Percentiles rank a stretch among this genome's conserved stretches.
phyloP scores from a whole-genome alignment of 2,888 invertebrate genomes.

The Endotricha flammealis region DNA sequence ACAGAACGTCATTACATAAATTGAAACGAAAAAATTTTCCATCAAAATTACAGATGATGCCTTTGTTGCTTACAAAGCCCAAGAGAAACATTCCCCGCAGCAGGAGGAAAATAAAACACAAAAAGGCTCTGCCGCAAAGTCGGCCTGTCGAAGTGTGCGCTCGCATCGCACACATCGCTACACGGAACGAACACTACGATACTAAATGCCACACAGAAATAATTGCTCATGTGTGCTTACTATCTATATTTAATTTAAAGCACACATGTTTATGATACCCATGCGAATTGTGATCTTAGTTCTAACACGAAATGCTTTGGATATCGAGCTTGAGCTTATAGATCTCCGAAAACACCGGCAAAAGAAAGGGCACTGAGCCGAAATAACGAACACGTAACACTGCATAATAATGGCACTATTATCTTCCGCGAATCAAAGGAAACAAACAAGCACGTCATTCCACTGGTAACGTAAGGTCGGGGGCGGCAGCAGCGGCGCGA shows the following conservation, averaged over 20 bases:
- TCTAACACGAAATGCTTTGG: too few relatives aligned
- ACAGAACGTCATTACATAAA: too few relatives aligned
- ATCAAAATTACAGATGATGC: slow-evolving; percentile 26
- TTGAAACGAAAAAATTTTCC: slow-evolving; percentile 8
- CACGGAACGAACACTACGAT: slow-evolving; percentile 47
- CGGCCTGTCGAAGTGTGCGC: slow-evolving; percentile 48
- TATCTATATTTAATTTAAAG: slow-evolving; percentile 22
- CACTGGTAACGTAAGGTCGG: slow-evolving; percentile 66
- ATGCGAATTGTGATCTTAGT: slow-evolving; percentile 19
- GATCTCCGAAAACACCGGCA: too few relatives aligned
- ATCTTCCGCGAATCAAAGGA: too few relatives aligned
- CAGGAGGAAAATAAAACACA: slow-evolving; percentile 71
- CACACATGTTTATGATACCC: slow-evolving; percentile 29
- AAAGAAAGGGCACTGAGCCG: too few relatives aligned
- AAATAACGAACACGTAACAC: too few relatives aligned
- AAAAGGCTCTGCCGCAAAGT: slow-evolving; percentile 64
- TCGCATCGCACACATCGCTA: slow-evolving; percentile 40
- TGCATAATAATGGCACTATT: slow-evolving; percentile 18
- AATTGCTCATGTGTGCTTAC: slow-evolving; percentile 29
- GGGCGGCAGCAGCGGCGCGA: slow-evolving; percentile 60
- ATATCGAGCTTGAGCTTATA: too few relatives aligned
- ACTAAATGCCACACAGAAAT: slow-evolving; percentile 52
- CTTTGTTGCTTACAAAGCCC: slow-evolving; percentile 34
- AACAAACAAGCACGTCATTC: slow-evolving; percentile 66
- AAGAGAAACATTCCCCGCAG: slow-evolving; percentile 47